Conservation (phyloP, 2,113 vertebrate species). For the Hemiscyllium ocellatum region DNA sequence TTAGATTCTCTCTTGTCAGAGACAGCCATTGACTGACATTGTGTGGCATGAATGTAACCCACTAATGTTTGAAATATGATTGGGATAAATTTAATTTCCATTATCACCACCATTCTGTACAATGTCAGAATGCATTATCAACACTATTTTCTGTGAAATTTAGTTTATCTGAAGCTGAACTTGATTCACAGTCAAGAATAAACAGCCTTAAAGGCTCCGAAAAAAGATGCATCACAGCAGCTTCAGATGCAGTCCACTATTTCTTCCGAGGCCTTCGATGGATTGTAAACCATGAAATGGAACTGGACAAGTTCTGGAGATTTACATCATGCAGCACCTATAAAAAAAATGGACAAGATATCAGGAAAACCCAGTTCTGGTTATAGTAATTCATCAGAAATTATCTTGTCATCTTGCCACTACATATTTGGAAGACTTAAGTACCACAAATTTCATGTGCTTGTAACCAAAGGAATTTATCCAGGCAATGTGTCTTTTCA, state of each 20-base stretch:
- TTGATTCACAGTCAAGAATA: background rate
- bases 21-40: no score
- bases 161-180: background rate
- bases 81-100: background rate
- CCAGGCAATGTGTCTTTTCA: no score
- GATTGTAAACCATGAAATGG: conserved; percentile 73
- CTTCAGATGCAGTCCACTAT: conserved; percentile 74
- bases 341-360: background rate
- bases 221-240: conserved; percentile 22
- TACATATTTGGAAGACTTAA: no score
- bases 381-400: background rate
- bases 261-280: conserved; percentile 54
- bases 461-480: no score
- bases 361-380: background rate
- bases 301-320: conserved; percentile 67
- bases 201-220: background rate
- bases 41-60: no score
- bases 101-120: background rate
- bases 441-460: no score
- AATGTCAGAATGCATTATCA: background rate
- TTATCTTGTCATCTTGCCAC: background rate
- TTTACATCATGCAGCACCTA: conserved; percentile 91
- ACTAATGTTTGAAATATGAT: background rate
- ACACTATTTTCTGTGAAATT: background rate
- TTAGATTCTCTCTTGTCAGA: no score